Evolutionary conservation across 2,888 invertebrate species (phyloP).

Genomic region (Ormyrus nitidulus): DNA sequence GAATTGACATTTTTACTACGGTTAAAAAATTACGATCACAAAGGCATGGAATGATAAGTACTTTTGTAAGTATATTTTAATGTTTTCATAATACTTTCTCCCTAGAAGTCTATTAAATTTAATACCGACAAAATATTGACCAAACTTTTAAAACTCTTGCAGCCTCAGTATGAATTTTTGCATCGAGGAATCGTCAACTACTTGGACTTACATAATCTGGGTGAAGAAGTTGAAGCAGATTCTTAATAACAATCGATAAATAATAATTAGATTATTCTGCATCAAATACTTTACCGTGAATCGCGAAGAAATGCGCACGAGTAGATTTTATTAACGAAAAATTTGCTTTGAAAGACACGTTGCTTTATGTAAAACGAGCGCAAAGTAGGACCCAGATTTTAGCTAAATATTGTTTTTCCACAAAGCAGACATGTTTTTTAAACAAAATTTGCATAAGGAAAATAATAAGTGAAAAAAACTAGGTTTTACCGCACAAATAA

Average conservation of each 20-base stretch:
- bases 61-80: slow-evolving; percentile 81
- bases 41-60: slow-evolving; percentile 88
- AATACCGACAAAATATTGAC: not conserved
- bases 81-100: not conserved
- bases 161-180: slow-evolving; percentile 95
- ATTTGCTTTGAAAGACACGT: slow-evolving; percentile 32
- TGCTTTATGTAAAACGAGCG: slow-evolving; percentile 36
- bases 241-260: slow-evolving; percentile 26
- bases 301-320: slow-evolving; percentile 24
- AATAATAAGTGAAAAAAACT: slow-evolving; percentile 7
- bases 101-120: too few species aligned
- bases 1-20: slow-evolving; percentile 90
- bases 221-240: slow-evolving; percentile 74
- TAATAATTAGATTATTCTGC: slow-evolving; percentile 27
- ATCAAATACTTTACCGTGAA: slow-evolving; percentile 23
- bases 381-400: slow-evolving; percentile 23
- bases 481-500: slow-evolving; percentile 33
- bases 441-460: not conserved
- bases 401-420: not conserved
- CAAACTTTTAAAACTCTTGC: slow-evolving; percentile 62
- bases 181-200: slow-evolving; percentile 94
- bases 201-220: slow-evolving; percentile 89
- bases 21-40: slow-evolving; percentile 90
- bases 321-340: slow-evolving; percentile 28
- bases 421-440: too few species aligned